Conservation (phyloP, 2,797 vertebrate species). For the Anabas testudineus region DNA sequence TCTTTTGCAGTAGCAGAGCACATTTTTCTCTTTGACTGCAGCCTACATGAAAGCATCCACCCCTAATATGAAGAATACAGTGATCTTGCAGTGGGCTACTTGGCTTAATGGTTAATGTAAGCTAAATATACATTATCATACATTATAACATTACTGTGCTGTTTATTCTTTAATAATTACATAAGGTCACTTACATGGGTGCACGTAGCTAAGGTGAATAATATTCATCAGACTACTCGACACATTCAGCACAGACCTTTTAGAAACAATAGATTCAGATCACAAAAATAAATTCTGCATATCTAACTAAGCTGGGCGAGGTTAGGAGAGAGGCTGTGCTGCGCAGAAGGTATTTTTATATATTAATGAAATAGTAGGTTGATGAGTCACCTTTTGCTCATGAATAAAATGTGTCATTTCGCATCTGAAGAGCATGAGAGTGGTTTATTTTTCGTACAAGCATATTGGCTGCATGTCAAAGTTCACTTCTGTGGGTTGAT, state of each 20-base stretch:
- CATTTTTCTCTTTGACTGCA: not conserved
- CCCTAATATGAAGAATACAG: not conserved
- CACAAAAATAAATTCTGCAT: not conserved
- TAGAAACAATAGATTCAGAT: too few relatives aligned
- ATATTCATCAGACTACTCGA: too few relatives aligned
- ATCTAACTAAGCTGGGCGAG: too few relatives aligned
- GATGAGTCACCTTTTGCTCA: conserved; percentile 1
- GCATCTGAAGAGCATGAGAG: not conserved
- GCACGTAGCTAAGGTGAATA: conserved; percentile 2
- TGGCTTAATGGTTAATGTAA: not conserved
- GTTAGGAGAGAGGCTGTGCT: not conserved
- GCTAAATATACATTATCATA: not conserved
- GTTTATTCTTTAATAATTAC: not conserved
- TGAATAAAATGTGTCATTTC: conserved; percentile 1
- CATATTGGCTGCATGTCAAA: not conserved
- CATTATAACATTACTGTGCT: not conserved
- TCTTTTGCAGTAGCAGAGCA: not conserved
- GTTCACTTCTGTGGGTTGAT: not conserved
- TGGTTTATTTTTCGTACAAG: not conserved
- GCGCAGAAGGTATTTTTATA: not conserved
- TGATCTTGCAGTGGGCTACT: not conserved
- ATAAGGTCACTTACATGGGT: not conserved
- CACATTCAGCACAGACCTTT: too few relatives aligned
- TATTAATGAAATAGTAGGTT: not conserved
- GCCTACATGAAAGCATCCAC: not conserved